Base-by-base conservation (phyloP, 2,797 vertebrate genomes). In the Pyrocephalus nanus region DNA sequence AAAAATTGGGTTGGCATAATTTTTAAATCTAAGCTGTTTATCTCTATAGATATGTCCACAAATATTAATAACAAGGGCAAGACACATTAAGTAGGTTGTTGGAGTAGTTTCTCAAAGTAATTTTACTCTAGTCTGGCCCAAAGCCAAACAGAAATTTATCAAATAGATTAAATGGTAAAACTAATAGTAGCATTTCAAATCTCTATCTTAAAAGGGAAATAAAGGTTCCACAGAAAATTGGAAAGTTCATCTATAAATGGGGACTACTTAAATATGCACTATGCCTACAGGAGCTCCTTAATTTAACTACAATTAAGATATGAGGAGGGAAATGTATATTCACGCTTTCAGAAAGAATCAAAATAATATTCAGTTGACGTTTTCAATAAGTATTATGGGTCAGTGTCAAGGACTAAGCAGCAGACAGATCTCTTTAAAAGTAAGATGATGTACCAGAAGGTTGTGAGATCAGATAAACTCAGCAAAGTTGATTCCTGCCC, bases 91-190 rank as follows among this genome's bases (percentile, higher is more conserved):
- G 20, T 50, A 82, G 40, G 66, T 74, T 60, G 18, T 75, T 86
- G 71, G 54, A 96, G 32, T 34, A 64, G 60, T 90, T 94, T 86
- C 25, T 32, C n/a, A 81, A 83, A 94, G 71, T 88, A 92, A 88
- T 94, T 88, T 90, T 87, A 21, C 34, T 87, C 38, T 64, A 73
- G 34, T 53, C 51, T 94, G 92, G 88, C 55, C 34, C 48, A 88
- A 84, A 92, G 74, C 86, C 92, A 95, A 90, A 76, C 16, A 57
- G 70, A 89, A 87, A 94, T 88, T 81, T 90, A 88, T 93, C 40
- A 82, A 81, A 66, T 71, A 88, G 74, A 93, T 95, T 95, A 95
- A 92, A 84, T 70, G 55, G 16, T 84, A 82, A 87, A 86, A 45
- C 58, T 92, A 93, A 84, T 8, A 11, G 73, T 64, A 84, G 21